A percentile compares a stretch with the other conserved stretches of the same genome.
phyloP scores from a whole-genome alignment of 2,113 vertebrate species.

The Numenius arquata region DNA sequence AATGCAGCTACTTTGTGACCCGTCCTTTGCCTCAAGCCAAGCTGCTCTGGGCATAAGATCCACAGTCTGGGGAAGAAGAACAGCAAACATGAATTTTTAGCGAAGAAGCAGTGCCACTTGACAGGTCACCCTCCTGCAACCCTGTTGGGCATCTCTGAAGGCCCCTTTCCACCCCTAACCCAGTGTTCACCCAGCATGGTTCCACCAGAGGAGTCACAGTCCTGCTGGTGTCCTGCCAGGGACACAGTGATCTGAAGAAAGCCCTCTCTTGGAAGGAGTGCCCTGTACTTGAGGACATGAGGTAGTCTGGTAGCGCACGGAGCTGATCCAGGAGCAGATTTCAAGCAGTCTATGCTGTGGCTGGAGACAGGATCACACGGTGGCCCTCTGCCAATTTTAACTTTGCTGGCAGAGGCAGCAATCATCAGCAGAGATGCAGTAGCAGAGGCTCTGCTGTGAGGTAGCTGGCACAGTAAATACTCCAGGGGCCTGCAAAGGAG shows the following conservation, averaged over 20 bases:
- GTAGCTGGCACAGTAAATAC: slow-evolving; percentile 26
- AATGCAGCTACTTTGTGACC: neutral
- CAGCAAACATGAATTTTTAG: neutral
- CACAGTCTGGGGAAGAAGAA: neutral
- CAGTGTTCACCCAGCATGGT: neutral
- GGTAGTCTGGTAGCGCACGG: neutral
- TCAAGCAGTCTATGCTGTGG: neutral
- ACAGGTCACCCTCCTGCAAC: neutral
- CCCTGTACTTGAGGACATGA: neutral
- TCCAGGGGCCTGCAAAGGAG: slow-evolving; percentile 2
- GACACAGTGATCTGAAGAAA: neutral
- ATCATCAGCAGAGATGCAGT: slow-evolving; percentile 21
- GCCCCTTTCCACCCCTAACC: neutral
- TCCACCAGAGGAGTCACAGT: neutral
- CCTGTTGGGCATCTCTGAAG: neutral
- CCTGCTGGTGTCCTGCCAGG: neutral
- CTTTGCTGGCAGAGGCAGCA: neutral
- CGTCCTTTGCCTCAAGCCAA: neutral
- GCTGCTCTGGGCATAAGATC: neutral
- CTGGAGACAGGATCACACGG: neutral
- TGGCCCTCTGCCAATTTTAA: slow-evolving; percentile 18
- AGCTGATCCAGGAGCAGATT: slow-evolving; percentile 15
- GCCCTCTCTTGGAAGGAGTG: neutral
- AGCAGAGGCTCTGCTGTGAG: slow-evolving; percentile 24
- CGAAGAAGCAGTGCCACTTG: neutral